Percentiles rank a stretch among this genome's conserved stretches.
phyloP scores from a whole-genome alignment of 2,888 invertebrate genomes.

The Epinotia brunnichana region DNA sequence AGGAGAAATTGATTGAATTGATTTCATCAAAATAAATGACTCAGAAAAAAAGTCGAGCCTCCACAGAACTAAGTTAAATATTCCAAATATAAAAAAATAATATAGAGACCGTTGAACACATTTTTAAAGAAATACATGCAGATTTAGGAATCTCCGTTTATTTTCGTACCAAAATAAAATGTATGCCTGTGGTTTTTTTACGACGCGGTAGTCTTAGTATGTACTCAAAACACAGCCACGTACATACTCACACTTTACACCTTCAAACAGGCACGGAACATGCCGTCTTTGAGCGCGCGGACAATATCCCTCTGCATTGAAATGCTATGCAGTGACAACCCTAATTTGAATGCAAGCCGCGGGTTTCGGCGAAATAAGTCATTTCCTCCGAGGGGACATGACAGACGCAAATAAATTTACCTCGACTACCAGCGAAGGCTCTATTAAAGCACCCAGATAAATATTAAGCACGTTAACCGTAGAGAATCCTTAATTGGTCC shows the following conservation, averaged over 20 bases:
- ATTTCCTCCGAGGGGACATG: conserved; percentile 51
- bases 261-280: conserved; percentile 11
- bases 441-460: conserved; percentile 37
- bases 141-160: too few relatives aligned
- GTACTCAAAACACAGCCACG: conserved; percentile 5
- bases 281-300: conserved; percentile 14
- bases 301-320: conserved; percentile 51
- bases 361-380: conserved; percentile 60
- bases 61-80: too few relatives aligned
- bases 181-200: too few relatives aligned
- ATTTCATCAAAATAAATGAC: too few relatives aligned
- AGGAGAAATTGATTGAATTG: too few relatives aligned
- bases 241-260: conserved; percentile 21
- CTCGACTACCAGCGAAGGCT: conserved; percentile 22
- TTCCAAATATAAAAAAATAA: too few relatives aligned
- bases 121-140: too few relatives aligned
- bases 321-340: conserved; percentile 55
- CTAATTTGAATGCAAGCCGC: conserved; percentile 62
- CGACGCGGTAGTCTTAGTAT: not conserved
- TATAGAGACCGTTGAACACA: too few relatives aligned
- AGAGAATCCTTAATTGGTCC: conserved; percentile 6
- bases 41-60: too few relatives aligned
- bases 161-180: too few relatives aligned
- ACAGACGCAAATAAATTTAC: conserved; percentile 51
- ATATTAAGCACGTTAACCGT: conserved; percentile 19